These are phyloP conservation scores for Oscheius sp. DNA, from an alignment of 2,888 invertebrate genomes.

Conservation along the genomic window DNA sequence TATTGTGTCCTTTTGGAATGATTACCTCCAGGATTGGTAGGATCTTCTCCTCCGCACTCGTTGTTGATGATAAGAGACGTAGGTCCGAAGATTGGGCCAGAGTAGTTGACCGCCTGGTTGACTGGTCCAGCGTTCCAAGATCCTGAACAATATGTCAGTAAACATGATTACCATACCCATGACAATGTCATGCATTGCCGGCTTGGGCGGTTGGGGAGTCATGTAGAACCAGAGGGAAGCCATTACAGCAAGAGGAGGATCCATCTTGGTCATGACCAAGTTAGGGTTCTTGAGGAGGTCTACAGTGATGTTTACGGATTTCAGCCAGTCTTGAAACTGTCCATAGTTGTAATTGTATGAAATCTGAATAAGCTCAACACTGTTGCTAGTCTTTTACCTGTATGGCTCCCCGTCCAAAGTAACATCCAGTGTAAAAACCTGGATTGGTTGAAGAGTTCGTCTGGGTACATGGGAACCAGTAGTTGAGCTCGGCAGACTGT, in stretches of 20 bases:
- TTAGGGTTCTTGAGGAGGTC: conserved; percentile 62
- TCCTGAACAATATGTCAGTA: conserved; percentile 37
- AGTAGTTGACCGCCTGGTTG: conserved; percentile 58
- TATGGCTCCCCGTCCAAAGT: conserved; percentile 68
- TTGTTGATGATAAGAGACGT: conserved; percentile 68
- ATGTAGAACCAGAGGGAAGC: conserved; percentile 72
- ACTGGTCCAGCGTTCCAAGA: conserved; percentile 58
- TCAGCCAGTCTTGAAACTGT: conserved; percentile 64
- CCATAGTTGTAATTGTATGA: conserved; percentile 71
- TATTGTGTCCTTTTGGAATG: neutral
- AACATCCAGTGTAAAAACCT: conserved; percentile 54
- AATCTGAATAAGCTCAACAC: conserved; percentile 42
- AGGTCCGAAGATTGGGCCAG: conserved; percentile 66
- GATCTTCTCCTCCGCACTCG: conserved; percentile 67
- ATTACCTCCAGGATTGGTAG: conserved; percentile 45
- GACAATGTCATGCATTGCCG: conserved; percentile 73
- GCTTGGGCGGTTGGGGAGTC: conserved; percentile 73
- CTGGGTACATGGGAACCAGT: conserved; percentile 60
- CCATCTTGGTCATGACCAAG: conserved; percentile 64
- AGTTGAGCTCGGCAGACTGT: conserved; percentile 54
- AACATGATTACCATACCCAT: conserved; percentile 54
- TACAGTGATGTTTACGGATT: conserved; percentile 46
- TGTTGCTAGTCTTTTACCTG: conserved; percentile 41
- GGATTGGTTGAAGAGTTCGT: conserved; percentile 26
- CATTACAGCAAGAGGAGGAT: conserved; percentile 66